These are phyloP conservation scores for Delia radicum DNA, from an alignment of 1,140 invertebrate species.

Conservation along the genomic window DNA sequence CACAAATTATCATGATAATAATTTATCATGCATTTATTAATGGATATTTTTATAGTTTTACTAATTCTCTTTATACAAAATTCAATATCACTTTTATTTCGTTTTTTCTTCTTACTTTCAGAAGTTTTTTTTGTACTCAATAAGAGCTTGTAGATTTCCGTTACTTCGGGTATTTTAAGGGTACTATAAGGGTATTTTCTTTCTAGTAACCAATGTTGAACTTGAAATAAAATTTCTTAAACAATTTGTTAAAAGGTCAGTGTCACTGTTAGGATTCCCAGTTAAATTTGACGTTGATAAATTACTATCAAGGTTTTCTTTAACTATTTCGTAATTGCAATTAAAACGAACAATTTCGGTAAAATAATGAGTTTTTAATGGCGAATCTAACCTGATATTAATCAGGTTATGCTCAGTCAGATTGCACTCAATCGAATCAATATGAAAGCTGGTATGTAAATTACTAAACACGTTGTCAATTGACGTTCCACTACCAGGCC, in stretches of 20 bases:
- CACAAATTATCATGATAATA: neutral
- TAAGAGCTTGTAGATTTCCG: no score
- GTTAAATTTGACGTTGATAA: neutral
- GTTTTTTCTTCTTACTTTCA: neutral
- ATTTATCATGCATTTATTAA: neutral
- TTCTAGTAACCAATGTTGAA: no score
- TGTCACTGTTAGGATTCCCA: neutral
- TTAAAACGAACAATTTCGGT: neutral
- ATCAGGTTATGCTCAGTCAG: neutral
- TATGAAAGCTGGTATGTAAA: neutral
- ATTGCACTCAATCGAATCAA: neutral
- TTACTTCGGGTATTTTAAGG: neutral
- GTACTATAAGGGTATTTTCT: no score
- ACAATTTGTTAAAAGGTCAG: neutral
- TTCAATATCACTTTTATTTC: neutral
- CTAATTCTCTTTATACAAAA: neutral
- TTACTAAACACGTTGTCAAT: neutral
- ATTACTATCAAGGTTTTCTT: neutral
- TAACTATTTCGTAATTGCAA: neutral
- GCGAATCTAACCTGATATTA: neutral
- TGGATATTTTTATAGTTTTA: neutral
- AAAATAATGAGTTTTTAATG: neutral
- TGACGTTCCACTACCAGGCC: neutral
- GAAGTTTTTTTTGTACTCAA: neutral
- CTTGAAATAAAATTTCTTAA: neutral